Evolutionary conservation across 2,113 vertebrate genomes (phyloP), one percentile per base, ranked within the genome.

Genomic region (Microcebus lehilahytsara): DNA sequence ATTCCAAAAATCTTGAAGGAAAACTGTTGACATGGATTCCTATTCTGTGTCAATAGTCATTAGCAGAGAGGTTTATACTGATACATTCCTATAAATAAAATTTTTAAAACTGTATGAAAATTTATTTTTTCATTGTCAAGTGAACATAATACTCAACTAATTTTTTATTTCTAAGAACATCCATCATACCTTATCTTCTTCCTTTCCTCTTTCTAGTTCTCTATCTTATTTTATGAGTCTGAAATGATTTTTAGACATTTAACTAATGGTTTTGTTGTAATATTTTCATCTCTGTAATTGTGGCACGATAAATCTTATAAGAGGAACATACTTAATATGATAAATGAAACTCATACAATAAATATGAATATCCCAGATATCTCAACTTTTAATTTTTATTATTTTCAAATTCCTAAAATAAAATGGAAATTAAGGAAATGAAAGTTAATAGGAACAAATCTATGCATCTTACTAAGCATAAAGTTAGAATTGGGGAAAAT

Each of bases 161-260:
- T 42, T 96, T 93, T 91, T 51, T 85, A 6, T 86, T 97, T 92
- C n/a, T 49, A 66, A 46, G 6, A 92, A 51, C 25, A 74, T 4
- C 1, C 14, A 78, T 53, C 40, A 60, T 64, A 23, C 3, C 66
- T 75, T 93, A 27, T 69, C 11, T 60, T 89, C 19, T 46, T 10
- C n/a, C 6, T 90, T 20, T 83, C 11, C 27, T 49, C 60, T 7
- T 64, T 40, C 4, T 78, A 69, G 23, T 0, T 60, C 5, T 62
- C 42, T 95, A 77, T 88, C 27, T 58, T 32, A 86, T 32, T 91
- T 91, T 77, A 42, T 56, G 17, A 49, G 1, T 91, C 11, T 96
- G 13, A 96, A 96, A 93, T 93, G 71, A 77, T 64, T 5, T 37
- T 69, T 96, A 95, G 30, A 72, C 4, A 94, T 71, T 81, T 60